Evolutionary conservation across 1,140 invertebrate genomes (phyloP).

Genomic region (Dendrolimus kikuchii): DNA sequence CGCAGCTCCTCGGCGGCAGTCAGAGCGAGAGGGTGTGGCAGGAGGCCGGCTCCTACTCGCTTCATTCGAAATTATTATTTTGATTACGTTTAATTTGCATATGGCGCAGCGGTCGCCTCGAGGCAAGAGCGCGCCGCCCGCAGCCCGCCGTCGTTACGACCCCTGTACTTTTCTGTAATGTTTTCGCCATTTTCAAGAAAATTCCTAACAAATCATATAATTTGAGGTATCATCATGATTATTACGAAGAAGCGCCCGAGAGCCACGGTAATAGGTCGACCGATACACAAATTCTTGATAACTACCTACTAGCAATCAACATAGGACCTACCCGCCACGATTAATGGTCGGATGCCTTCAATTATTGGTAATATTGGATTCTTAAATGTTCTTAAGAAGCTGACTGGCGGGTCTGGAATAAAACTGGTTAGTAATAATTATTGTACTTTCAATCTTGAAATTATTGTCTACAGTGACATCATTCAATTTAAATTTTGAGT

Average conservation of each 20-base stretch:
- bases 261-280: constrained; percentile 31
- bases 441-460: constrained; percentile 10
- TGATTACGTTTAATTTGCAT: constrained; percentile 71
- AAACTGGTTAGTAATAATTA: constrained; percentile 27
- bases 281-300: constrained; percentile 63
- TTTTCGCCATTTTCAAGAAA: constrained; percentile 71
- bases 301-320: constrained; percentile 58
- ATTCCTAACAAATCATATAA: constrained; percentile 70
- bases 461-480: too few species aligned
- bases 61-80: constrained; percentile 64
- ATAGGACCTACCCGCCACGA: constrained; percentile 54
- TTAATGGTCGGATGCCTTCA: constrained; percentile 56
- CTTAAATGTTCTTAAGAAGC: constrained; percentile 65
- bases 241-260: constrained; percentile 59
- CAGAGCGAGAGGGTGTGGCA: constrained; percentile 25
- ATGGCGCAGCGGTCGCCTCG: constrained; percentile 40
- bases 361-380: constrained; percentile 65
- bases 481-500: too few species aligned
- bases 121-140: constrained; percentile 15
- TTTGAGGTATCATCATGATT: constrained; percentile 66
- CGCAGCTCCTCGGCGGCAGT: constrained; percentile 7
- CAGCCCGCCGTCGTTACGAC: constrained; percentile 49
- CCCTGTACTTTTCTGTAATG: constrained; percentile 68
- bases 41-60: constrained; percentile 20
- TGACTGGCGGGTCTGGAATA: constrained; percentile 33